phyloP scores from a whole-genome alignment of 2,888 invertebrate species.

The Agapostemon virescens region DNA sequence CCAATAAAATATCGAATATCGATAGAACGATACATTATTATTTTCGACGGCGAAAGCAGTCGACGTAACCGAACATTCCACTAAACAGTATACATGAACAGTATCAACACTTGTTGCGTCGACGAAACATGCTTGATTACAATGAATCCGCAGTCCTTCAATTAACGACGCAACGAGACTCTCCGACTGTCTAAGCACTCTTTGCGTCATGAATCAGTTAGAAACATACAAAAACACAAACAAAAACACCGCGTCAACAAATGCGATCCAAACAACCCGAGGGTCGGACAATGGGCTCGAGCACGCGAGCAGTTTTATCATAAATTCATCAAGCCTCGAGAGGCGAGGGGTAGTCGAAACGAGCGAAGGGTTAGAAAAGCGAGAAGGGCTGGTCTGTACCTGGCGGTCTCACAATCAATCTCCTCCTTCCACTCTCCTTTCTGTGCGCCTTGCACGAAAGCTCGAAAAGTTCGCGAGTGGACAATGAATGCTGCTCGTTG shows the following conservation, averaged over 20 bases:
- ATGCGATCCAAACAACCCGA: background rate
- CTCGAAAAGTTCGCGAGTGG: conserved; percentile 61
- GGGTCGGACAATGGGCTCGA: background rate
- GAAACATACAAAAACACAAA: background rate
- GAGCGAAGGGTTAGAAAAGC: conserved; percentile 2
- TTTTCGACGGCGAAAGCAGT: background rate
- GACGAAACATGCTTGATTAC: background rate
- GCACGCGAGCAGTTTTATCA: conserved; percentile 34
- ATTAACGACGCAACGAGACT: background rate
- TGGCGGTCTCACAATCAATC: conserved; percentile 61
- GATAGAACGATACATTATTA: background rate
- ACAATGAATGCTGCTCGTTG: conserved; percentile 61
- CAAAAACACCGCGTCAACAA: background rate
- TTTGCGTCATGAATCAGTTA: background rate
- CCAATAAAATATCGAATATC: background rate
- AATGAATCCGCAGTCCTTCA: background rate
- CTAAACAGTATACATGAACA: background rate
- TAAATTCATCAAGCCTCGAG: conserved; percentile 49
- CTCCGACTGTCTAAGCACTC: background rate
- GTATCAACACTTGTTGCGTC: conserved; percentile 7
- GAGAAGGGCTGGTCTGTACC: conserved; percentile 37
- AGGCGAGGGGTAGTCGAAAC: conserved; percentile 18
- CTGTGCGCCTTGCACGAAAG: conserved; percentile 26
- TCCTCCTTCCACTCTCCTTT: conserved; percentile 27
- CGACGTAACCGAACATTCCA: background rate